Base-by-base conservation (phyloP, 2,113 vertebrate species). In the Mionectes macconnelli region DNA sequence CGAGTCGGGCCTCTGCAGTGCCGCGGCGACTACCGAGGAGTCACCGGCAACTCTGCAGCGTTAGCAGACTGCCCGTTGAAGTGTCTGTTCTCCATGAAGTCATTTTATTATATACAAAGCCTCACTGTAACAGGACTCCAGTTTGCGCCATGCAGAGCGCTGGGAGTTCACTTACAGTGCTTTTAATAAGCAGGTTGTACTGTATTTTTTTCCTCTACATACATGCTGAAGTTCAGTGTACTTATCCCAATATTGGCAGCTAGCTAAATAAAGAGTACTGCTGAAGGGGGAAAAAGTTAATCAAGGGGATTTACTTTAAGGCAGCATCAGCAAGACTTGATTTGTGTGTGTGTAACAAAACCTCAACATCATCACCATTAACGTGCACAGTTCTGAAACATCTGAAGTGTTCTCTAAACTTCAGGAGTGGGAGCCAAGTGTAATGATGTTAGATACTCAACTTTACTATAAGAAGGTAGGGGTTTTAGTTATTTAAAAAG, bases 221-320 rank as follows among this genome's bases (percentile, higher is more conserved):
- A 1, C 3, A 0, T 45, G 69, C 57, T 93, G 78, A 93, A 70
- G 40, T 75, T 84, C 27, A 17, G 37, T 70, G 39, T 88, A 44
- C 60, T 52, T 76, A 42, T 2, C 64, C 35, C 57, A 19, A 17
- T 47, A 14, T 44, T 74, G 85, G 63, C 90, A 91, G 84, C 75
- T 86, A 52, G 68, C 52, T 62, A 91, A 93, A 84, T 95, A 88
- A 94, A 93, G 25, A 90, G 12, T 55, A 39, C 53, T 86, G 83
- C 69, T 89, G 76, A 60, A 67, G 42, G 14, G 19, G 35, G 17
- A 8, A 25, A 57, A 49, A 15, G 14, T 74, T 83, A 35, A 83
- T 91, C 62, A 22, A 63, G 39, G 67, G n/a, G 40, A 83, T 84
- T 90, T 92, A 56, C 72, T 93, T 89, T 22, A 30, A 49, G 55